Percentiles rank a stretch among this genome's conserved stretches.
Conservation (phyloP, 2,888 invertebrate genomes). For the Cyrtodaria siliqua region DNA sequence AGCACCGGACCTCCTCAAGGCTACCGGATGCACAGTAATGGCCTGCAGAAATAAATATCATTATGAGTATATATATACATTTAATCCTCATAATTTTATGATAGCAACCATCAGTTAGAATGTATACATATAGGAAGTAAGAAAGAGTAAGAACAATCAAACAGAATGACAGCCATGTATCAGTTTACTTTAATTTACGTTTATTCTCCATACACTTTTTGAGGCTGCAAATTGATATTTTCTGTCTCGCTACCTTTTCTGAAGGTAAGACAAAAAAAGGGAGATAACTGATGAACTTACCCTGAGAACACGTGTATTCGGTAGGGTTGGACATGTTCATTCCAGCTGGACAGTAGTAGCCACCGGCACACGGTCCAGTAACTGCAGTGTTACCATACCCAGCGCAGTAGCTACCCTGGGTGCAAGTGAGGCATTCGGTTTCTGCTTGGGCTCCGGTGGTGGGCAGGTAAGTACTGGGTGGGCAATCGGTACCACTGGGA, state of each 20-base stretch:
- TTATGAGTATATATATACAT: too few relatives aligned
- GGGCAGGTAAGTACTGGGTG: slow-evolving; percentile 81
- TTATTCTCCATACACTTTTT: too few relatives aligned
- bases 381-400: slow-evolving; percentile 80
- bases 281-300: too few relatives aligned
- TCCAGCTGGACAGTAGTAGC: slow-evolving; percentile 82
- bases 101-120: too few relatives aligned
- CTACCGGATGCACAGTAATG: slow-evolving; percentile 81
- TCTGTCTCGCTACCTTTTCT: too few relatives aligned
- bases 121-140: too few relatives aligned
- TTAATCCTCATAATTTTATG: too few relatives aligned
- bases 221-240: too few relatives aligned
- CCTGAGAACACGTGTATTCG: slow-evolving; percentile 80
- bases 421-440: slow-evolving; percentile 79
- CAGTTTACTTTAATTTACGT: too few relatives aligned
- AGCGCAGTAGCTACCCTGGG: slow-evolving; percentile 80
- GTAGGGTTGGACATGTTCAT: slow-evolving; percentile 76
- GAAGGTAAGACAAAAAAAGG: too few relatives aligned
- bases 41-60: slow-evolving; percentile 67
- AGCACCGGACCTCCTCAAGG: slow-evolving; percentile 78
- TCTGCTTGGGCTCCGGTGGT: slow-evolving; percentile 75
- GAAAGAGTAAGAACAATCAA: too few relatives aligned
- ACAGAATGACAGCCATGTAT: too few relatives aligned
- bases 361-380: slow-evolving; percentile 76
- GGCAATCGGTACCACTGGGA: slow-evolving; percentile 77